Base-by-base conservation (phyloP, 2,888 invertebrate species). In the Eremobia ochroleuca region DNA sequence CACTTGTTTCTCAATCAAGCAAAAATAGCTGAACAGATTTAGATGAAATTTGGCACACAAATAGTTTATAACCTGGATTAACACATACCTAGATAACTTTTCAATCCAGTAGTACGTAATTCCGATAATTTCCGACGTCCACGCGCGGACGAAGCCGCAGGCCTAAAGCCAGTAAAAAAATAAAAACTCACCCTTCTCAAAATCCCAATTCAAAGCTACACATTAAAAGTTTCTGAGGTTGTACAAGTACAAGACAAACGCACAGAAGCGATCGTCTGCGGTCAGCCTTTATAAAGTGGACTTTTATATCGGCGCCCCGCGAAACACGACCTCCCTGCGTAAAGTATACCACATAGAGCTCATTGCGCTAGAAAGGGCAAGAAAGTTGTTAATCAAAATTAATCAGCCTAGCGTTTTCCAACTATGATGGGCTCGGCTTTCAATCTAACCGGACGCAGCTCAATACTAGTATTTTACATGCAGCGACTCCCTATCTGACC, bases 211-310 rank as follows among this genome's bases (percentile, higher is more conserved):
- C 78, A 79, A 89, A 81, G 73, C 70, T 34, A 49, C 64, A 83
- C 87, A 90, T 91, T 90, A 89, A 88, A 91, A 89, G 81, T 89
- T 61, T 73, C 76, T 71, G 78, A 78, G 85, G 81, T 76, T 88
- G 76, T n/a, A 61, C 82, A 85, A 92, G 91, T 84, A 87, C 83
- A 90, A 93, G 92, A 92, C 92, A 93, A 94, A 92, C 91, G 91
- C 89, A 92, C 91, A 91, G 90, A 91, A 92, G 91, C 89, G 91
- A 91, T 87, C 88, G 88, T 90, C 91, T 90, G 93, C 91, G 95
- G 95, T 93, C 93, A 93, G 94, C 93, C 92, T 93, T 95, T 95
- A 94, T 94, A 94, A 93, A 95, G 93, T 91, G 93, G 92, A 94
- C 94, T 95, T 94, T 95, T 96, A 95, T 95, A 95, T 93, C 92